Percentiles rank a stretch among this genome's conserved stretches.
These are phyloP conservation scores for Cettia cetti DNA, from an alignment of 2,113 vertebrate genomes.

Conservation along the genomic window DNA sequence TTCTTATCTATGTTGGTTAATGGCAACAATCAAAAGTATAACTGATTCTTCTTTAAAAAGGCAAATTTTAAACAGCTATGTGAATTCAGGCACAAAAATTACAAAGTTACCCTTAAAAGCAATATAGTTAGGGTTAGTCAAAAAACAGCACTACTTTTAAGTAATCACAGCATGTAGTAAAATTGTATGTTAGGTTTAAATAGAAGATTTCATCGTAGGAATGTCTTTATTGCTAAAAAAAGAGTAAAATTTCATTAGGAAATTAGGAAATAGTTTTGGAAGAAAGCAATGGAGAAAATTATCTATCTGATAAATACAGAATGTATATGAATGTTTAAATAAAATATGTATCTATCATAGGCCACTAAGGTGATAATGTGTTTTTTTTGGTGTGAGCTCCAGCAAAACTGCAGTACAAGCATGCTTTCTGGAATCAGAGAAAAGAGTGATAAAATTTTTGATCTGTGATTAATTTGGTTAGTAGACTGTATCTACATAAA, in stretches of 20 bases:
- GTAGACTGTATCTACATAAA: background rate
- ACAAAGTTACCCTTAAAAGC: background rate
- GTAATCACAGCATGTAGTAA: background rate
- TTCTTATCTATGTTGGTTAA: background rate
- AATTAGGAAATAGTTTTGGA: background rate
- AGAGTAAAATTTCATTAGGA: background rate
- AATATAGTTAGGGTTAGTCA: background rate
- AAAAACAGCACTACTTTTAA: fast-evolving
- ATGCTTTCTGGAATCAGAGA: background rate
- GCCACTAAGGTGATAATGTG: background rate
- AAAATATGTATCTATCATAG: background rate
- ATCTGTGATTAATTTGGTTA: background rate
- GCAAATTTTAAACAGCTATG: background rate
- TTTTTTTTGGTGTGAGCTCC: background rate
- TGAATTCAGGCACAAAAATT: background rate
- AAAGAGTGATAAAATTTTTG: background rate
- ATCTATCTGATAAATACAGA: background rate
- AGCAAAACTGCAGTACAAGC: background rate
- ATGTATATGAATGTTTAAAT: background rate
- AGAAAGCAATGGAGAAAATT: background rate
- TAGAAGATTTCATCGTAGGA: background rate
- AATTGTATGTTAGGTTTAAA: background rate
- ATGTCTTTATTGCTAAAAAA: background rate
- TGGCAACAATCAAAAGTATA: background rate
- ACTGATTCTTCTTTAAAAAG: background rate